Percentiles rank a stretch among this genome's conserved stretches.
Conservation (phyloP, 92 coral and sea anemone genomes). For the Virgularia gustaviana region DNA sequence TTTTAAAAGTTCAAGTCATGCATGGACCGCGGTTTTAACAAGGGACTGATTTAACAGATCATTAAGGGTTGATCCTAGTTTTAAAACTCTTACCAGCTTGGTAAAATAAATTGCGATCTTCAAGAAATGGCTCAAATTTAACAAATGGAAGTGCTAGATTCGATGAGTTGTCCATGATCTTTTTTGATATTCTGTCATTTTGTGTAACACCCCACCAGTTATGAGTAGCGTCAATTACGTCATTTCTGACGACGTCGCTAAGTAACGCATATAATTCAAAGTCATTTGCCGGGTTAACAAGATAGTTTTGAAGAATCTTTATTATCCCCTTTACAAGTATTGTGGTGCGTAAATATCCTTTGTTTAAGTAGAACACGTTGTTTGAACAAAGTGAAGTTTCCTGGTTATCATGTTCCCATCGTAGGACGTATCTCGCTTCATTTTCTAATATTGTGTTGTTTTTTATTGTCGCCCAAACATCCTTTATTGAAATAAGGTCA, state of each 20-base stretch:
- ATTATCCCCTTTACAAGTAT: background rate
- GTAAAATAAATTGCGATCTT: too few relatives aligned
- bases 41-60: too few relatives aligned
- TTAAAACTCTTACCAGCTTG: too few relatives aligned
- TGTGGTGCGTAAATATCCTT: slow-evolving; percentile 20
- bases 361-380: slow-evolving; percentile 15
- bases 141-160: slow-evolving; percentile 45
- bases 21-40: too few relatives aligned
- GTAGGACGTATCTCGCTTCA: background rate
- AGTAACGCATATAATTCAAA: slow-evolving; percentile 37
- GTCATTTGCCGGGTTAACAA: slow-evolving; percentile 49
- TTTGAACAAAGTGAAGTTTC: background rate
- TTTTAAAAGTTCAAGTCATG: too few relatives aligned
- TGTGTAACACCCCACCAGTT: slow-evolving; percentile 58
- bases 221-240: slow-evolving; percentile 44
- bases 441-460: slow-evolving; percentile 16
- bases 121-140: slow-evolving; percentile 36
- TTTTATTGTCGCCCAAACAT: background rate
- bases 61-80: too few relatives aligned
- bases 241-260: slow-evolving; percentile 16
- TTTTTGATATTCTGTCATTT: background rate
- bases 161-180: slow-evolving; percentile 41
- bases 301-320: slow-evolving; percentile 30
- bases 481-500: background rate
- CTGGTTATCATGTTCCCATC: background rate